Percentiles rank a stretch among this genome's conserved stretches.
These are phyloP conservation scores for Leptopilina myrica DNA, from an alignment of 2,888 invertebrate genomes.

Conservation along the genomic window DNA sequence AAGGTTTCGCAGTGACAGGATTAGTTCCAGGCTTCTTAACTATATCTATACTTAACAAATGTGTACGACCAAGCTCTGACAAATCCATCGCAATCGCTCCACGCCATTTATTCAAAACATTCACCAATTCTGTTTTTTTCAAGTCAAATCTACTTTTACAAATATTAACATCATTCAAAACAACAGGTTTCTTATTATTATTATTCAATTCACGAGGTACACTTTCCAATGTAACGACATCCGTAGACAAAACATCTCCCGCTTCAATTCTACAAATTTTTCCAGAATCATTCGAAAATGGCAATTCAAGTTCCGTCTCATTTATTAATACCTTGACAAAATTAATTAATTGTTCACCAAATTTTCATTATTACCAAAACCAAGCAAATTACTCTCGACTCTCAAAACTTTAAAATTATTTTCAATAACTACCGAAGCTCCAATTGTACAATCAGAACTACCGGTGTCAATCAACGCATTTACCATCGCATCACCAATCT, in stretches of 20 bases:
- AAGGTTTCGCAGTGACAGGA: neutral
- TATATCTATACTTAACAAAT: neutral
- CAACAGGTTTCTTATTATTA: too few relatives aligned
- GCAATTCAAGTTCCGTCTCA: too few relatives aligned
- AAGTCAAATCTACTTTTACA: neutral
- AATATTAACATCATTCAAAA: neutral
- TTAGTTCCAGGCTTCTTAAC: neutral
- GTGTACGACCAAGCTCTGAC: neutral
- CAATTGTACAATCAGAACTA: conserved; percentile 58
- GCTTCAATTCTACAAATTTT: neutral
- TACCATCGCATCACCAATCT: conserved; percentile 38
- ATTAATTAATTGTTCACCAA: too few relatives aligned
- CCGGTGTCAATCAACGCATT: conserved; percentile 53
- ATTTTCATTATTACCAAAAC: too few relatives aligned
- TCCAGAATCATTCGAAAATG: too few relatives aligned
- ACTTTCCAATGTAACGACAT: too few relatives aligned
- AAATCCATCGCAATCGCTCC: conserved; percentile 41
- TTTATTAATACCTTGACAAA: too few relatives aligned
- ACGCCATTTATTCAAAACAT: conserved; percentile 52
- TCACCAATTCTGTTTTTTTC: conserved; percentile 24
- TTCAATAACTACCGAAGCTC: conserved; percentile 48
- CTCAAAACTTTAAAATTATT: conserved; percentile 30
- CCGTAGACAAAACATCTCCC: too few relatives aligned
- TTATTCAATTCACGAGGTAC: too few relatives aligned
- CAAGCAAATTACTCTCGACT: too few relatives aligned